Base-by-base conservation (phyloP, 2,888 invertebrate species). In the Rhagophthalmus giganteus region DNA sequence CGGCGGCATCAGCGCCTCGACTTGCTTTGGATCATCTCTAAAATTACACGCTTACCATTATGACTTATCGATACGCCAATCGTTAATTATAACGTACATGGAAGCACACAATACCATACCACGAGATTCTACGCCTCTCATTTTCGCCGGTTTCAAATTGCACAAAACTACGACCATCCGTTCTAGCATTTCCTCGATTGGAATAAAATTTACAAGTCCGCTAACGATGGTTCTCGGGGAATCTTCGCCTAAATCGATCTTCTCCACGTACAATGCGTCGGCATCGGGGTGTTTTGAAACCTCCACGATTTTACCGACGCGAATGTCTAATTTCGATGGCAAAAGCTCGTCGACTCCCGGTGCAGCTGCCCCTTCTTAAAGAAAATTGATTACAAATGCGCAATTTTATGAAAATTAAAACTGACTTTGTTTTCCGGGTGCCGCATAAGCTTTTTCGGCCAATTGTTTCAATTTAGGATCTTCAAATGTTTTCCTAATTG, bases 81-180 rank as follows among this genome's bases (percentile, higher is more conserved):
- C n/a, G n/a, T n/a, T 14, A 30, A 27, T 11, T 32, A 10, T 2
- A 7, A 75, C 78, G 76, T 70, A 85, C 85, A 81, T 76, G 31
- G 92, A 93, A 9, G 94, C 93, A 78, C 94, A 95, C 34, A 96
- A 78, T 25, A 96, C 90, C 94, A 96, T 95, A 54, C 94, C 96
- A 70, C 88, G 86, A 0, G 95, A 95, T 62, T 89, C 85, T 15
- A 96, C 78, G 37, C 96, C 95, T 58, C 96, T 81, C 87, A 98
- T 91, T 80, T 96, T 98, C 8, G 94, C 94, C 25, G 98, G 87
- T 77, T 99, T 99, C 37, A 99, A 81, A 75, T 99, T 99, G 64
- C 95, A 95, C 37, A 99, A 77, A 2, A 98, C 91, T 2, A 98
- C 88, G 2, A 96, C 97, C 74, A 90, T 78, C 50, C 94, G 82